Base-by-base conservation (phyloP, 2,888 invertebrate species). In the Nomada hirtipes region DNA sequence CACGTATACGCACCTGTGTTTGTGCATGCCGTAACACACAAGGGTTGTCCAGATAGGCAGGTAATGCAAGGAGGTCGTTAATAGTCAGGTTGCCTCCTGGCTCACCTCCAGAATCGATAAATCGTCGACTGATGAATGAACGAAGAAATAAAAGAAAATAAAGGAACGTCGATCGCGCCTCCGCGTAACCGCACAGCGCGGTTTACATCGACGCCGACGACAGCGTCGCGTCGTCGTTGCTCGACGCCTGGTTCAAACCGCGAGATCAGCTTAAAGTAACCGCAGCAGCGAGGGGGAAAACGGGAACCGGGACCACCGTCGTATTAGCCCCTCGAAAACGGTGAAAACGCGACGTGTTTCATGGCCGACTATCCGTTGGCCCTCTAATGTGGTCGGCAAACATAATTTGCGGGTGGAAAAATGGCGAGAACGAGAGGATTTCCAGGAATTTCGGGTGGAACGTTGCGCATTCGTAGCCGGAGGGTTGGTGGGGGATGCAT, bases 41-140 rank as follows among this genome's bases (percentile, higher is more conserved):
- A 10, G 26, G 42, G 47, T 26, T 65, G 72, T 7, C 36, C 70
- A 72, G 74, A 68, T 60, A 72, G 71, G 57, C 61, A 55, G 60
- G 26, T 10, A 55, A 59, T 63, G 60, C 72, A 76, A 74, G 81
- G 73, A 76, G 60, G 70, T 74, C 71, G 83, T 79, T 79, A 79
- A 76, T 63, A 76, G 81, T 76, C 82, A 63, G 79, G 67, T 76
- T 67, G 47, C 55, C 69, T 63, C 50, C 75, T 89, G 87, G 83
- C 88, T 80, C 64, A 52, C 52, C 70, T 83, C 84, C 88, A 87
- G 79, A 88, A 90, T 89, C 88, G 88, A 90, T 90, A 83, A 85
- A 84, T 76, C 73, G 78, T 69, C 69, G 81, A 52, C 81, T 78
- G 84, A 86, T 83, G 82, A 87, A 89, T 85, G 86, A 85, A 86